Percentiles rank a stretch among this genome's conserved stretches.
Conservation (phyloP, 1,140 invertebrate genomes). For the Diplogasteroides magnus region DNA sequence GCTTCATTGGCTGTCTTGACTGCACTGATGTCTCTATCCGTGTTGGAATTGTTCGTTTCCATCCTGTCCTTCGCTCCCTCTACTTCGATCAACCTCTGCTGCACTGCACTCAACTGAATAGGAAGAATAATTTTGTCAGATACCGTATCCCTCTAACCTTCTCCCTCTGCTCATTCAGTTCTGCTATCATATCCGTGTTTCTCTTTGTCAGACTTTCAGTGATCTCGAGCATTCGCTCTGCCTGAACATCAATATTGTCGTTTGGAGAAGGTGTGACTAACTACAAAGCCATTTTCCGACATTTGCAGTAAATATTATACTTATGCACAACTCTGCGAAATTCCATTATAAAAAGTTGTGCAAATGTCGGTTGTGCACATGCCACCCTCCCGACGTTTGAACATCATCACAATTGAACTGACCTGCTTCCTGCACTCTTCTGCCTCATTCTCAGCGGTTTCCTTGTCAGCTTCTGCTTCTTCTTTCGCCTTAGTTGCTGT, state of each 20-base stretch:
- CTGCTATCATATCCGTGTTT: conserved; percentile 22
- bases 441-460: conserved; percentile 12
- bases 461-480: conserved; percentile 11
- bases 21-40: not conserved
- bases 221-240: conserved; percentile 18
- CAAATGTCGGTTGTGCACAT: no score
- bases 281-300: not conserved
- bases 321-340: no score
- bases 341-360: no score
- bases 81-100: conserved; percentile 2
- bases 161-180: conserved; percentile 7
- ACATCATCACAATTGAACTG: no score
- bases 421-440: conserved; percentile 5
- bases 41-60: not conserved
- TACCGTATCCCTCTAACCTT: conserved; percentile 15
- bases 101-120: not conserved
- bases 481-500: conserved; percentile 8
- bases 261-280: no score
- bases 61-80: conserved; percentile 1
- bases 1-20: not conserved
- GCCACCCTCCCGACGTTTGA: no score
- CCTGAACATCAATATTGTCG: no score
- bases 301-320: not conserved
- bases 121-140: not conserved
- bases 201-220: conserved; percentile 27